These are phyloP conservation scores for Drosophila mimica DNA, from an alignment of 2,888 invertebrate species.

Conservation along the genomic window DNA sequence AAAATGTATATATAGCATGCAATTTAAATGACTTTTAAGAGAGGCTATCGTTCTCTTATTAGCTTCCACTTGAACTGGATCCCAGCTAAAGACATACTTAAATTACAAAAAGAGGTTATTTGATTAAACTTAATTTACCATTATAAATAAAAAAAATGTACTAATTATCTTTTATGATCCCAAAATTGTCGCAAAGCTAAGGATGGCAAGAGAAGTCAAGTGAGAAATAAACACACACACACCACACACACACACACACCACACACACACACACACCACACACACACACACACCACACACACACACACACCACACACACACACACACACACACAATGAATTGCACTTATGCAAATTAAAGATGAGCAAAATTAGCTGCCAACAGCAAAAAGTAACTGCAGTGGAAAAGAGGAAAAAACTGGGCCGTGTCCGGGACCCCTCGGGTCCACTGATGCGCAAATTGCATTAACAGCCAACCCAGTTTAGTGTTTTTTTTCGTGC, in stretches of 20 bases:
- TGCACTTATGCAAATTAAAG: constrained; percentile 57
- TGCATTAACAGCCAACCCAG: constrained; percentile 55
- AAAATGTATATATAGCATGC: background rate
- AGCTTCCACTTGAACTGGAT: background rate
- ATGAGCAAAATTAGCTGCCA: constrained; percentile 15
- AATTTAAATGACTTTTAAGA: too few species aligned
- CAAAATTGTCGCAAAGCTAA: background rate
- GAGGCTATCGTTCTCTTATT: too few species aligned
- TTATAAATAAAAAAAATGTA: background rate
- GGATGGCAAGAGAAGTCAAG: background rate
- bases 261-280: constrained; percentile 10
- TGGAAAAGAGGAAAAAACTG: background rate
- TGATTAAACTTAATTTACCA: background rate
- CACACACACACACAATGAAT: constrained; percentile 2
- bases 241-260: constrained; percentile 1
- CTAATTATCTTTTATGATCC: background rate
- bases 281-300: background rate
- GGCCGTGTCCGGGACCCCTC: background rate
- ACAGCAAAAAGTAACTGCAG: constrained; percentile 29
- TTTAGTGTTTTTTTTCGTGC: constrained; percentile 20
- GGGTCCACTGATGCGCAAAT: constrained; percentile 59
- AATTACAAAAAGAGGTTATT: background rate
- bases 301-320: background rate
- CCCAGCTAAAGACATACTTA: background rate
- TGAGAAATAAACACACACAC: background rate